Base-by-base conservation (phyloP, 2,797 vertebrate genomes). In the Rhinogobio ventralis region DNA sequence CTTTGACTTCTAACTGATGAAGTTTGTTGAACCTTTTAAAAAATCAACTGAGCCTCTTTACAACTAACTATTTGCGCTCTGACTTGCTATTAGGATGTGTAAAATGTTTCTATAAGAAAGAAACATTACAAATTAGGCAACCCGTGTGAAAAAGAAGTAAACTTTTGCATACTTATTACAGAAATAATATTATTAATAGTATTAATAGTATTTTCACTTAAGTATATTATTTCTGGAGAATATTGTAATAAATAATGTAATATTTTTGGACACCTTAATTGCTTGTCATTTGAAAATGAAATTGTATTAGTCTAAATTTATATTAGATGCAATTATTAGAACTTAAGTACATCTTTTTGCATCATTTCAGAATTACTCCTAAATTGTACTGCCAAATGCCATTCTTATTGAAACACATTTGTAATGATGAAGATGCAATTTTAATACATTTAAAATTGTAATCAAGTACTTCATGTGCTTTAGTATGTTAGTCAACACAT, bases 41-140 rank as follows among this genome's bases (percentile, higher is more conserved):
- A 67, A 71, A 78, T 66, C 74, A 64, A 25, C 25, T 7, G 49
- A 57, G 62, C 17, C 60, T 64, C 9, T 75, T 83, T 62, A 25
- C 45, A 75, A 28, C 60, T 20, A 75, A 66, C n/a, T 42, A 15
- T 55, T 45, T 66, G 76, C 17, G n/a, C 60, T 83, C 30, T 17
- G 57, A 82, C 39, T 11, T 68, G 33, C n/a, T 51, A 39, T 75
- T 55, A 68, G 49, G 5, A 30, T 67, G 72, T 55, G n/a, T 55
- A 19, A 66, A 55, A 39, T 15, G 46, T 28, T 53, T 62, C 33
- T 46, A 51, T 25, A 53, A 7, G 19, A 68, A 39, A 67, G 62
- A 76, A 64, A 45, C 76, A 68, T 85, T 60, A 75, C 66, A 60
- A 82, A 84, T 73, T 53, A 79, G 42, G 13, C 45, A 30, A 66